Conservation (phyloP, 2,888 invertebrate species). For the Pteria penguin region DNA sequence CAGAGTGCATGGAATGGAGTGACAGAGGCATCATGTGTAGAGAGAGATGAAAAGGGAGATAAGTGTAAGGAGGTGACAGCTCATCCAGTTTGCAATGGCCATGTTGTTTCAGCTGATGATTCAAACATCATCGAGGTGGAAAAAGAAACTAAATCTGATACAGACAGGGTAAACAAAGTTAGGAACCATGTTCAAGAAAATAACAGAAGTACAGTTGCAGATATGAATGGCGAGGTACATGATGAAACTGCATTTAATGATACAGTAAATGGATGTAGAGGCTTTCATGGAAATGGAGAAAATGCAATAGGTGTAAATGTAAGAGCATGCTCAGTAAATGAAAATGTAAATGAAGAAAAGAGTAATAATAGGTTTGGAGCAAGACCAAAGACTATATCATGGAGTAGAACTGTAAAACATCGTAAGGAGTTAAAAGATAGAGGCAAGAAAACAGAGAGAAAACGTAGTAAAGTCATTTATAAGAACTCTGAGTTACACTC, state of each 20-base stretch:
- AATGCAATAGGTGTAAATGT: not conserved
- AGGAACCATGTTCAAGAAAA: not conserved
- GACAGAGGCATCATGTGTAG: not conserved
- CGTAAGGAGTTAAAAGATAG: constrained; percentile 37
- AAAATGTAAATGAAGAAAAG: not conserved
- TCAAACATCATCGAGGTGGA: not conserved
- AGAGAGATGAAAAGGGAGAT: not conserved
- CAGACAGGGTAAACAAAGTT: not conserved
- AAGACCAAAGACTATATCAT: constrained; percentile 40
- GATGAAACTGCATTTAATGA: not conserved
- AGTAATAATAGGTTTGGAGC: constrained; percentile 12
- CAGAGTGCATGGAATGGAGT: not conserved
- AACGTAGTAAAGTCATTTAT: constrained; percentile 11
- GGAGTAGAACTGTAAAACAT: constrained; percentile 46
- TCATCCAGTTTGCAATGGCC: not conserved
- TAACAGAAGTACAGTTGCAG: not conserved
- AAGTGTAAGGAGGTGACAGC: not conserved
- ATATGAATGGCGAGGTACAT: not conserved
- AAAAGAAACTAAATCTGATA: not conserved
- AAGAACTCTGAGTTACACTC: constrained; percentile 39
- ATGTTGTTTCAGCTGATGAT: not conserved
- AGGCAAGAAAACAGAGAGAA: constrained; percentile 35
- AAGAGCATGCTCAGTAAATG: not conserved
- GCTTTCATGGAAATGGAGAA: not conserved
- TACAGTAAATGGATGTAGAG: not conserved